Base-by-base conservation (phyloP, 2,113 vertebrate species). In the Cyanistes caeruleus region DNA sequence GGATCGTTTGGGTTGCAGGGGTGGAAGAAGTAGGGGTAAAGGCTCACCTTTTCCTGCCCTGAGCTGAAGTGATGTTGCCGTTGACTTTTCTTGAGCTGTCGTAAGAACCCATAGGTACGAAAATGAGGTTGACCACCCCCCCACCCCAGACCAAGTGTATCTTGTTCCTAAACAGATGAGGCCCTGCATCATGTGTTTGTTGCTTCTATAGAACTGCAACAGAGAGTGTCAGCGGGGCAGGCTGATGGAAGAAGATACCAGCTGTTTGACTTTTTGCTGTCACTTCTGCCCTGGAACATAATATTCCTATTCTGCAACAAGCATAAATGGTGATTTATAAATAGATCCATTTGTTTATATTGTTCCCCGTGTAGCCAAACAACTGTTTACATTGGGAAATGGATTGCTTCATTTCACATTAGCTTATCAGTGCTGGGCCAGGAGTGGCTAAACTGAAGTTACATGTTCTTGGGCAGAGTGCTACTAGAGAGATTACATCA, bases 41-140 rank as follows among this genome's bases (percentile, higher is more conserved):
- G n/a, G 11, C 46, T 91, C 14, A 2, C 28, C 11, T 62, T 79
- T 70, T 76, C 23, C 5, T n/a, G 59, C 25, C 1, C 12, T 30
- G 37, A 5, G 3, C 15, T 53, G 35, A 24, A n/a, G 28, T 51
- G 59, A 13, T 59, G 33, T 65, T 84, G 6, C 5, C 2, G 0
- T 15, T 64, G 43, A 8, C 13, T 84, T 48, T 41, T 49, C 44
- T n/a, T 31, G 37, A 58, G n/a, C 15, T 43, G 12, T 20, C 53
- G 25, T 27, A 68, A 27, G 13, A 72, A 43, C 7, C 10, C 7
- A 0, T 33, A 0, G 37, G 10, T 10, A 9, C 8, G 7, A 1
- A n/a, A 20, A 33, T 2, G 4, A 48, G 33, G 17, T 35, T 52
- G 3, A 27, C 15, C 13, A 39, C 6, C 8, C 11, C 27, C 31